A percentile compares a stretch with the other conserved stretches of the same genome.
Conservation (phyloP, 2,888 invertebrate genomes). For the Mesopsocus fuscifrons region DNA sequence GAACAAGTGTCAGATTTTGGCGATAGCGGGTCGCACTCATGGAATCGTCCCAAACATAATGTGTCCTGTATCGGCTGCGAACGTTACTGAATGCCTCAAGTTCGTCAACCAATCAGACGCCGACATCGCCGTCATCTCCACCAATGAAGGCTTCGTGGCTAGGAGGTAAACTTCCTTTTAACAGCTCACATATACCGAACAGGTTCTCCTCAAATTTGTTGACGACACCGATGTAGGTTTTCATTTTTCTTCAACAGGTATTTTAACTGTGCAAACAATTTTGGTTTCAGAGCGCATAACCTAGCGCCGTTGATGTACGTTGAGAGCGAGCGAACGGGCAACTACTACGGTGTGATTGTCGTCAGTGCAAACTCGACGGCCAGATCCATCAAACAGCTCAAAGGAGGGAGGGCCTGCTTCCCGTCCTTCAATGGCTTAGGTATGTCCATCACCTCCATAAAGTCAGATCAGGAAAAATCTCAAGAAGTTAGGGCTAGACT, state of each 20-base stretch:
- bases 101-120: conserved; percentile 30
- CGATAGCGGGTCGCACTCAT: conserved; percentile 31
- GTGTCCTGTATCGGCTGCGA: conserved; percentile 29
- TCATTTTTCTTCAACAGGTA: too few species aligned
- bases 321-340: conserved; percentile 30
- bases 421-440: conserved; percentile 46
- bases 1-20: conserved; percentile 39
- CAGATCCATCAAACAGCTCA: conserved; percentile 33
- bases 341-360: conserved; percentile 34
- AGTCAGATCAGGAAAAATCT: too few species aligned
- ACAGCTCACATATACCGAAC: too few species aligned
- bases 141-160: conserved; percentile 42
- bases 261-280: too few species aligned
- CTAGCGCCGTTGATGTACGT: conserved; percentile 36
- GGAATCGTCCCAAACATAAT: conserved; percentile 39
- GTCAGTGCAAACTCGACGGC: conserved; percentile 28
- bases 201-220: too few species aligned
- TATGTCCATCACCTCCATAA: too few species aligned
- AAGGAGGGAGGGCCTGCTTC: conserved; percentile 38
- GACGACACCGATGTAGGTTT: too few species aligned
- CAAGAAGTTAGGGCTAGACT: too few species aligned
- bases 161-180: conserved; percentile 40
- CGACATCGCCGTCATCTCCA: conserved; percentile 38
- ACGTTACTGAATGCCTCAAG: conserved; percentile 32
- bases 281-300: conserved; percentile 30